Evolutionary conservation across 2,888 invertebrate genomes (phyloP).

Genomic region (Elmis aenea): DNA sequence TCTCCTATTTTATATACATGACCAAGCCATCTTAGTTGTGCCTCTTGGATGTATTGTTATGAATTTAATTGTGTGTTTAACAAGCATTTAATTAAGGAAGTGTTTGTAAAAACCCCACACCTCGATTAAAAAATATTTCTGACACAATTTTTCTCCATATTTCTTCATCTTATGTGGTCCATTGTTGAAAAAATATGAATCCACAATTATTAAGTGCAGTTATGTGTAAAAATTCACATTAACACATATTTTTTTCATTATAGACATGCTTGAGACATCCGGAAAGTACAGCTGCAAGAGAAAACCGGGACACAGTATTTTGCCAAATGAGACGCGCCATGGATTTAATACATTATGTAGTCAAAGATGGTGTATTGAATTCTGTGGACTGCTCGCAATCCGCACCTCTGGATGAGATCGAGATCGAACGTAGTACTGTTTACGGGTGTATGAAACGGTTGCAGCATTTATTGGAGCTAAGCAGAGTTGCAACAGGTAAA

Average conservation of each 20-base stretch:
- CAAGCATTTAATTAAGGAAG: no score
- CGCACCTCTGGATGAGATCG: slow-evolving; percentile 57
- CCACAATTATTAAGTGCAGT: no score
- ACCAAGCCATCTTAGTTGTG: no score
- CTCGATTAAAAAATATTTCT: no score
- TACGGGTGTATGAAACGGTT: slow-evolving; percentile 78
- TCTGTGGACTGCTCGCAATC: slow-evolving; percentile 40
- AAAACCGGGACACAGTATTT: slow-evolving; percentile 96
- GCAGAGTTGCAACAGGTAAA: slow-evolving; percentile 64
- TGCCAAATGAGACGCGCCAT: slow-evolving; percentile 96
- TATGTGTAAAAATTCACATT: neutral
- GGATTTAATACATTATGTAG: slow-evolving; percentile 95
- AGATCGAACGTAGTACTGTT: slow-evolving; percentile 64
- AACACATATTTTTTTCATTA: neutral
- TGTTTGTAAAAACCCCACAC: no score
- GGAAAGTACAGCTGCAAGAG: slow-evolving; percentile 85
- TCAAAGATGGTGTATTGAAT: slow-evolving; percentile 88
- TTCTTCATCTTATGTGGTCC: no score
- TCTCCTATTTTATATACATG: no score
- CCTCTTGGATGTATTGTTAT: no score
- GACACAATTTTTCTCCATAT: no score
- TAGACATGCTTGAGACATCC: slow-evolving; percentile 92
- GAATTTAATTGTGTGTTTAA: no score
- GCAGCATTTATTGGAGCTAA: slow-evolving; percentile 81
- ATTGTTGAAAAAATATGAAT: no score